phyloP scores from a whole-genome alignment of 1,140 invertebrate genomes.

The Drosophila albomicans region DNA sequence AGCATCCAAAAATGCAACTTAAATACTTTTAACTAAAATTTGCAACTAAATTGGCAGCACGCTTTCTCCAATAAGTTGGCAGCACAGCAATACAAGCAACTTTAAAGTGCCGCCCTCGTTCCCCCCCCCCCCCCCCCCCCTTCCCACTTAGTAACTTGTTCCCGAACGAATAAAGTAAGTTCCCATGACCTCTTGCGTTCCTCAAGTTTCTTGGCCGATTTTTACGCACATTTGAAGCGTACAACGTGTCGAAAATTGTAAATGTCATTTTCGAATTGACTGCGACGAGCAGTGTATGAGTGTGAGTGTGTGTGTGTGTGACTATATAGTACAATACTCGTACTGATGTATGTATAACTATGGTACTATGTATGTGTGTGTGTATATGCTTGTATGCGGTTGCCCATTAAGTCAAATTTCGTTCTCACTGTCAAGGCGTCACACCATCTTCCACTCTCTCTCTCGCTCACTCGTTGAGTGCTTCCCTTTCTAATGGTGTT shows the following conservation, averaged over 20 bases:
- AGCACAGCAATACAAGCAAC: not conserved
- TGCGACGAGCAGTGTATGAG: not conserved
- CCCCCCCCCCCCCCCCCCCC: no score
- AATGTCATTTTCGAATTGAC: constrained; percentile 49
- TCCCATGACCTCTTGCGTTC: constrained; percentile 19
- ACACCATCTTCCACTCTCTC: not conserved
- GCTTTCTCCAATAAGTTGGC: no score
- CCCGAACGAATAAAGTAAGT: not conserved
- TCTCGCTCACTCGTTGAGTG: not conserved
- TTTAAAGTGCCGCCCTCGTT: not conserved
- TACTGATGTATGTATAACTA: no score
- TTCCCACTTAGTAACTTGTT: not conserved
- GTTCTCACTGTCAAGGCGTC: constrained; percentile 5
- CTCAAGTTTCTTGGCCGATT: not conserved
- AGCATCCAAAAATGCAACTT: no score
- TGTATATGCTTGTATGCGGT: constrained; percentile 6
- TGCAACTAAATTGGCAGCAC: no score
- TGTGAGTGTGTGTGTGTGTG: not conserved
- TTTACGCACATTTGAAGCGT: constrained; percentile 30
- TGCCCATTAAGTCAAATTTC: constrained; percentile 45
- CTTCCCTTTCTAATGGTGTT: constrained; percentile 47
- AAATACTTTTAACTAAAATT: no score
- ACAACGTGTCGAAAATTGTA: constrained; percentile 49
- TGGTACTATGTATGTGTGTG: no score
- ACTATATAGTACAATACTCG: not conserved